phyloP scores from a whole-genome alignment of 2,888 invertebrate genomes.

The Ctena decussata region DNA sequence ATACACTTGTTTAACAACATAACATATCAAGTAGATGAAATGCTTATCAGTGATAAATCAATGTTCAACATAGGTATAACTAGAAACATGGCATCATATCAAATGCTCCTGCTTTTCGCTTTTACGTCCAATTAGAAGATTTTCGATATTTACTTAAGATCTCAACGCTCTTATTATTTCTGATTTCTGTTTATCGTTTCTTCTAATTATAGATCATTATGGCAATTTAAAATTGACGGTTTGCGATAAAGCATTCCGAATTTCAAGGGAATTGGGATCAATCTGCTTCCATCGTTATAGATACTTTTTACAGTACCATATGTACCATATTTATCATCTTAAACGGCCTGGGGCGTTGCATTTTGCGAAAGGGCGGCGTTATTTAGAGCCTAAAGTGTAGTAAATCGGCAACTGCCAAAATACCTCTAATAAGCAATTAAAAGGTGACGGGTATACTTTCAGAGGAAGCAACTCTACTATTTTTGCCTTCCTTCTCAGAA shows the following conservation, averaged over 20 bases:
- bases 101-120: not conserved
- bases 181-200: slow-evolving; percentile 25
- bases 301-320: too few species aligned
- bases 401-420: too few species aligned
- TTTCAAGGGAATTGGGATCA: slow-evolving; percentile 18
- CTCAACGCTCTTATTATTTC: slow-evolving; percentile 45
- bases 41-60: not conserved
- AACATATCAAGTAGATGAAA: slow-evolving; percentile 22
- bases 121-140: slow-evolving; percentile 12
- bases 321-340: too few species aligned
- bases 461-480: too few species aligned
- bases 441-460: too few species aligned
- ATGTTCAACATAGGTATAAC: slow-evolving; percentile 14
- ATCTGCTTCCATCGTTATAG: not conserved
- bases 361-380: too few species aligned
- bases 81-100: not conserved
- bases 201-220: slow-evolving; percentile 49
- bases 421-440: too few species aligned
- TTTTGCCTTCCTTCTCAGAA: too few species aligned
- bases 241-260: slow-evolving; percentile 19
- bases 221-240: slow-evolving; percentile 26
- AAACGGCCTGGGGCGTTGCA: too few species aligned
- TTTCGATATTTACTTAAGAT: slow-evolving; percentile 41
- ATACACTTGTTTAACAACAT: slow-evolving; percentile 42
- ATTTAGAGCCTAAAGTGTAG: too few species aligned